Conservation (phyloP, 2,888 invertebrate genomes). For the Drosophila anceps region DNA sequence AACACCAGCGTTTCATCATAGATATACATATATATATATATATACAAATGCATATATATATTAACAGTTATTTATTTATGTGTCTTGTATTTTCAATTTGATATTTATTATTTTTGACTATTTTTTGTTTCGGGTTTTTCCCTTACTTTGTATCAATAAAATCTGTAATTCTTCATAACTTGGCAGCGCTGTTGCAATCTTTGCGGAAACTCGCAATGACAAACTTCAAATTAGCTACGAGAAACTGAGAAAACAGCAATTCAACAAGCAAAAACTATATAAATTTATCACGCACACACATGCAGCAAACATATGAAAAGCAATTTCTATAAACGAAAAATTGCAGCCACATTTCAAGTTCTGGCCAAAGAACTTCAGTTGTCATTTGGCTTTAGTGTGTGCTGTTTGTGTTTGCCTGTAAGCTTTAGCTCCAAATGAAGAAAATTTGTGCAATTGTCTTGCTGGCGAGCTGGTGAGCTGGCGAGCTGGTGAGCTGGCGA, state of each 20-base stretch:
- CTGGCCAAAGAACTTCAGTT: conserved; percentile 52
- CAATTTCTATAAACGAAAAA: conserved; percentile 65
- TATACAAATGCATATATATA: not conserved
- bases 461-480: too few species aligned
- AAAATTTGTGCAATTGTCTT: conserved; percentile 36
- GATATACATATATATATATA: not conserved
- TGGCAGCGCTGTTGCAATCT: conserved; percentile 24
- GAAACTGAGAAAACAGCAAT: conserved; percentile 44
- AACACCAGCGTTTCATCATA: not conserved
- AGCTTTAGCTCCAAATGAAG: conserved; percentile 8
- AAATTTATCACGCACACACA: conserved; percentile 38
- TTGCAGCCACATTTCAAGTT: conserved; percentile 60
- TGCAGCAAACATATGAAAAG: conserved; percentile 44
- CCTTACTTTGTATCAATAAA: conserved; percentile 11
- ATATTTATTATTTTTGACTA: conserved; percentile 19
- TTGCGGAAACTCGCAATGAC: conserved; percentile 30
- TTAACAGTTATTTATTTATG: not conserved
- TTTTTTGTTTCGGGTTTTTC: not conserved
- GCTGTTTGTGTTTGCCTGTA: conserved; percentile 3
- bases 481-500: not conserved
- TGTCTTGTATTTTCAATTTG: not conserved
- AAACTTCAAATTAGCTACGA: conserved; percentile 70
- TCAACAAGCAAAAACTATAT: conserved; percentile 38
- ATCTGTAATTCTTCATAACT: conserved; percentile 22
- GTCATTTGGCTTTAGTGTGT: conserved; percentile 38